phyloP scores from a whole-genome alignment of 2,888 invertebrate species.

The Hirudinaria manillensis region DNA sequence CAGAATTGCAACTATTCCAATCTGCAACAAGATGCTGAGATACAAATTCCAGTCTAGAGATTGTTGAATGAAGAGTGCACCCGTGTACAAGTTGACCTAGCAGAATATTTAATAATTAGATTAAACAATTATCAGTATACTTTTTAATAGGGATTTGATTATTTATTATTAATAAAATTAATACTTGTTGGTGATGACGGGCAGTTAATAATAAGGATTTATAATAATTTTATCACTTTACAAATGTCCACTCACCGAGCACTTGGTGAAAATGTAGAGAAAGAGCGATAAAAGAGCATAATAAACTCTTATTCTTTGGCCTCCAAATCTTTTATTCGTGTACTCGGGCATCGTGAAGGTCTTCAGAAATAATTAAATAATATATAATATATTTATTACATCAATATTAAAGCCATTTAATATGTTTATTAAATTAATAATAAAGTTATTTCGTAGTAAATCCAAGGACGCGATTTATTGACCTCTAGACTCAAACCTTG shows the following conservation, averaged over 20 bases:
- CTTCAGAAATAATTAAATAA: slow-evolving; percentile 26
- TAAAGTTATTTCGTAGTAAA: too few relatives aligned
- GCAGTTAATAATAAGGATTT: too few relatives aligned
- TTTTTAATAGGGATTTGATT: too few relatives aligned
- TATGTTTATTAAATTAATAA: too few relatives aligned
- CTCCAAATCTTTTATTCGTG: slow-evolving; percentile 57
- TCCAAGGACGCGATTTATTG: too few relatives aligned
- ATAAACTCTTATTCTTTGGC: slow-evolving; percentile 57
- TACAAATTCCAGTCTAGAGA: slow-evolving; percentile 56
- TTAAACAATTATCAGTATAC: not conserved
- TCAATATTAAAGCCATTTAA: too few relatives aligned
- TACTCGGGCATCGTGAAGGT: slow-evolving; percentile 58
- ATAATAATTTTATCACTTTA: too few relatives aligned
- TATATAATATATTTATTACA: not conserved
- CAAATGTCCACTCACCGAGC: slow-evolving; percentile 53
- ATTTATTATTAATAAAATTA: too few relatives aligned
- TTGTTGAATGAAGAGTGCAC: slow-evolving; percentile 57
- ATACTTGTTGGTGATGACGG: too few relatives aligned
- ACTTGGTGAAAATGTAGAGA: slow-evolving; percentile 59
- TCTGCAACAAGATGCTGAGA: slow-evolving; percentile 53
- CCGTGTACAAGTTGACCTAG: slow-evolving; percentile 58
- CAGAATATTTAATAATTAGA: slow-evolving; percentile 26
- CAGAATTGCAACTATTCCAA: slow-evolving; percentile 55
- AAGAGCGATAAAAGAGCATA: slow-evolving; percentile 57
- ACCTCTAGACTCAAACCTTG: too few relatives aligned